phyloP scores from a whole-genome alignment of 35 echinoderm and acorn worm genomes.

The Ophioderma brevispina region DNA sequence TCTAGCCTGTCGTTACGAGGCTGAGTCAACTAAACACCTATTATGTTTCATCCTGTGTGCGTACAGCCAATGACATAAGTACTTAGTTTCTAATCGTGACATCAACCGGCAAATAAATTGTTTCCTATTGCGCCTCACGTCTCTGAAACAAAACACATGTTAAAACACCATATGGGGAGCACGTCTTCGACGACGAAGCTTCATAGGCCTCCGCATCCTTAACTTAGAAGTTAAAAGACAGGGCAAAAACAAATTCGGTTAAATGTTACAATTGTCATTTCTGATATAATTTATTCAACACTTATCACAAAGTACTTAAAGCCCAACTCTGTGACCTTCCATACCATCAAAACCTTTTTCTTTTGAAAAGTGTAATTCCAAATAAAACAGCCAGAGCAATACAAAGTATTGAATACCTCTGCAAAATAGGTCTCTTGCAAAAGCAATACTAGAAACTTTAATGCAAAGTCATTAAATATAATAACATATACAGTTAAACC shows the following conservation, averaged over 20 bases:
- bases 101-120: conserved; percentile 1
- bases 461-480: too few species aligned
- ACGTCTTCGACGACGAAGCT: not conserved
- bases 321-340: not conserved
- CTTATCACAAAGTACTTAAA: not conserved
- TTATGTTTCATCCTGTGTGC: too few species aligned
- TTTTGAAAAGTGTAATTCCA: not conserved
- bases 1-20: too few species aligned
- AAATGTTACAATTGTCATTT: not conserved
- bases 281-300: not conserved
- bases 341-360: not conserved
- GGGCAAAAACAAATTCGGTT: not conserved
- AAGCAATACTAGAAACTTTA: too few species aligned
- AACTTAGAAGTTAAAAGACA: not conserved
- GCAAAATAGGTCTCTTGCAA: too few species aligned
- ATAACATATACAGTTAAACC: too few species aligned
- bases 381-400: too few species aligned
- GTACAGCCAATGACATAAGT: too few species aligned
- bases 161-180: not conserved
- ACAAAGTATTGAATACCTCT: too few species aligned
- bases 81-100: not conserved
- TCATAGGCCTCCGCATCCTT: not conserved
- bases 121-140: not conserved
- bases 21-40: too few species aligned
- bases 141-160: not conserved